Base-by-base conservation (phyloP, 2,113 vertebrate genomes). In the Antigone vipio region DNA sequence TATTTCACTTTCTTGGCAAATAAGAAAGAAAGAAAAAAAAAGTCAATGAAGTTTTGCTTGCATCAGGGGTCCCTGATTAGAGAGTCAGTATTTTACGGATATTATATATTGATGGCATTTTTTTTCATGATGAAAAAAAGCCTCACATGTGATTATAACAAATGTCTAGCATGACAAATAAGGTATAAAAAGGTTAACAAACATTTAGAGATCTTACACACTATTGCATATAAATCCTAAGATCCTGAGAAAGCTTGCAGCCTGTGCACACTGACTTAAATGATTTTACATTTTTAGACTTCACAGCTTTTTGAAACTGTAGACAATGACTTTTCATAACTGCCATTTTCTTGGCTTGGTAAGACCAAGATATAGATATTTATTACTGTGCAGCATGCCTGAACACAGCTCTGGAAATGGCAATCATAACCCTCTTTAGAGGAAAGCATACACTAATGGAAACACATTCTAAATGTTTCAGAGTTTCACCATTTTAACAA, bases 1-100 rank as follows among this genome's bases (percentile, higher is more conserved):
- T 89, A 75, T 91, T 95, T 93, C 86, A 85, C 45, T 96, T 95
- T 82, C 84, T 93, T 82, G 66, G 74, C 2, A 17, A 94, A 87
- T 8, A 90, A 80, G 47, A 86, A 80, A 68, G 15, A 84, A 86
- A 80, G 35, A n/a, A 74, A 62, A 63, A 63, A 30, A 50, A 24
- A 42, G 63, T 92, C 34, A 73, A 1, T 75, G 34, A 64, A 85
- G 14, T 91, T 94, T 91, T 92, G 29, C 14, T 91, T 89, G 63
- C 55, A 44, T 62, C 3, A 58, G 4, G 9, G 14, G 45, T 85
- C 1, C 9, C 17, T 29, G 27, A 75, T 76, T 67, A 86, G 29
- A 81, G 10, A 73, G 44, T 27, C 47, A 27, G 40, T 76, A 42
- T 85, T 93, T 91, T 62, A 79, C 1, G 5, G 53, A 49, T 85